These are phyloP conservation scores for Melangyna quadrimaculata DNA, from an alignment of 2,888 invertebrate genomes.

Conservation along the genomic window DNA sequence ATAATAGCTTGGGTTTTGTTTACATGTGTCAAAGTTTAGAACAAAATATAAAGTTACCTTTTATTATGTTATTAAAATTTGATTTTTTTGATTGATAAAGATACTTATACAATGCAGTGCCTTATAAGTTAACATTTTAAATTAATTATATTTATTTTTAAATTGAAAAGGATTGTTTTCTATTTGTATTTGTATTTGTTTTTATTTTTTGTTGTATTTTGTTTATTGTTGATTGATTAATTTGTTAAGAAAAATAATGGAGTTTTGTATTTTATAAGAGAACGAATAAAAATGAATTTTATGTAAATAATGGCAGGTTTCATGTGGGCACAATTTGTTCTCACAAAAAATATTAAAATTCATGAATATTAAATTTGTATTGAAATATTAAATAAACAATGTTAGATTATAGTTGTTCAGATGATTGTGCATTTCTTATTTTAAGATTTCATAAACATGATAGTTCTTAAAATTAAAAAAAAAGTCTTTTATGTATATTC, in stretches of 20 bases:
- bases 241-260: not conserved
- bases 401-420: slow-evolving; percentile 57
- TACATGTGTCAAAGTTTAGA: slow-evolving; percentile 11
- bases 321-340: slow-evolving; percentile 67
- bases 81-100: not conserved
- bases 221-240: not conserved
- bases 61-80: not conserved
- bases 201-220: not conserved
- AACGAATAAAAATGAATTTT: slow-evolving; percentile 1
- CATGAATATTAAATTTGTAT: slow-evolving; percentile 35
- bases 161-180: not conserved
- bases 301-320: slow-evolving; percentile 67
- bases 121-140: slow-evolving; percentile 60
- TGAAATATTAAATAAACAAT: slow-evolving; percentile 18
- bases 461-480: slow-evolving; percentile 31
- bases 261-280: not conserved
- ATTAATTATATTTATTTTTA: not conserved
- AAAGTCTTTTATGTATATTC: slow-evolving; percentile 47
- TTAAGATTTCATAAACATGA: slow-evolving; percentile 39
- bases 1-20: not conserved
- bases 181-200: not conserved
- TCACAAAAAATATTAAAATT: slow-evolving; percentile 27
- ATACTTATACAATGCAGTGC: slow-evolving; percentile 57
- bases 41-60: not conserved
- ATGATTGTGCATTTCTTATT: slow-evolving; percentile 65